Base-by-base conservation (phyloP, 2,888 invertebrate species). In the Taphrorychus bicolor region DNA sequence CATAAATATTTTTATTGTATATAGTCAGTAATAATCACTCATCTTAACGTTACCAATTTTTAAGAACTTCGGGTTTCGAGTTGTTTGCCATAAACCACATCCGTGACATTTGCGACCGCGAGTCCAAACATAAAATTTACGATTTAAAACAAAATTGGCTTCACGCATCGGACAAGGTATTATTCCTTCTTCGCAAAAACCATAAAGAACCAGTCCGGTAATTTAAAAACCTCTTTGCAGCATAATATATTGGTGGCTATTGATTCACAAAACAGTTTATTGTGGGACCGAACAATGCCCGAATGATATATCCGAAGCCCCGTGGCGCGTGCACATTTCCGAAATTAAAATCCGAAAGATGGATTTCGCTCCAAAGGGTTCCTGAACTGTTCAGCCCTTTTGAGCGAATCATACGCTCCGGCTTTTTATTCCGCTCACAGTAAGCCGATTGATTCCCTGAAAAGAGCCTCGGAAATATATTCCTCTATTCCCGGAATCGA, bases 321-420 rank as follows among this genome's bases (percentile, higher is more conserved):
- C 69, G 63, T 63, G 57, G 72, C 60, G 72, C 59, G 49, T 59
- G 48, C 57, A 42, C 21, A 57, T 75, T 76, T 75, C 74, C 71
- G 70, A 74, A 76, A 77, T 77, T 78, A 76, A 78, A 78, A 76
- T 74, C 73, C 67, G 69, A 73, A 73, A 75, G 74, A 77, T 74
- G 75, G 73, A 74, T 75, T 73, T 72, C 49, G 68, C 71, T 76
- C 73, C 74, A 74, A 73, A 74, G 74, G 73, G 70, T 70, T 71
- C 69, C 70, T 72, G 73, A 75, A 75, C 76, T 75, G 74, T 75
- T 72, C 68, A 51, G 24, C 72, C 62, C 63, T 71, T 72, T 72
- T 72, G 70, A 66, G 59, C 71, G 70, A 73, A 71, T 68, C 72
- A 65, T 69, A 59, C 69, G 70, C 62, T 69, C 66, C 56, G 60